Base-by-base conservation (phyloP, 2,888 invertebrate species). In the Heliconius aoede region DNA sequence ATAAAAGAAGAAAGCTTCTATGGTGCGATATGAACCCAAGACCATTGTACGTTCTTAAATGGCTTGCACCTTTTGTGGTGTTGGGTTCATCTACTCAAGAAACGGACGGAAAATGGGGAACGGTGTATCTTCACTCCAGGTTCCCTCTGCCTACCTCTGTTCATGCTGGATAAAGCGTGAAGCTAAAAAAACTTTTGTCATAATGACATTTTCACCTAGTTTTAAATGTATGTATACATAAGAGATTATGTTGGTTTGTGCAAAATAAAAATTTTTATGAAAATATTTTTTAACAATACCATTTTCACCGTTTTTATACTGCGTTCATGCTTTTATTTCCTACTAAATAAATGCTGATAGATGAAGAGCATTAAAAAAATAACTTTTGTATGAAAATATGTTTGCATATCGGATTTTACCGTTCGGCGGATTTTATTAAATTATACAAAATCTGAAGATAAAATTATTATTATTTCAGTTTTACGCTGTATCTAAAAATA, bases 251-350 rank as follows among this genome's bases (percentile, higher is more conserved):
- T 64, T 21, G 32, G 15, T 73, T 32, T 11, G 30, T 64, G 36
- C 55, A 65, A 51, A 18, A 46, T 67, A 26, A 58, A 58, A 4
- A 58, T 58, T n/a, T 58, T 58, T 58, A 24, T 58, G 58, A 58
- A 4, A 58, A 13, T 58, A 24, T 58, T 55, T 60, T 60, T 60
- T 26, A 60, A 60, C 24, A 26, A 46, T 18, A 18, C 18, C 46
- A 18, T 18, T 46, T 46, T 18, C 13, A 13, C 3, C n/a, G 26
- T 60, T 60, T 60, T 26, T 26, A 26, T 60, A 26, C 60, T 60
- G 15, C 13, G 13, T 26, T 60, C 15, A 24, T 60, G 26, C 26
- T 55, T 55, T 55, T 55, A 64, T 64, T 32, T 13, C 13, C 32
- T 64, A 64, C 28, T 58, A 18, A 26, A 64, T 32, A 64, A 21